A percentile compares a stretch with the other conserved stretches of the same genome.
phyloP scores from a whole-genome alignment of 1,140 invertebrate genomes.

The Drosophila prosaltans region DNA sequence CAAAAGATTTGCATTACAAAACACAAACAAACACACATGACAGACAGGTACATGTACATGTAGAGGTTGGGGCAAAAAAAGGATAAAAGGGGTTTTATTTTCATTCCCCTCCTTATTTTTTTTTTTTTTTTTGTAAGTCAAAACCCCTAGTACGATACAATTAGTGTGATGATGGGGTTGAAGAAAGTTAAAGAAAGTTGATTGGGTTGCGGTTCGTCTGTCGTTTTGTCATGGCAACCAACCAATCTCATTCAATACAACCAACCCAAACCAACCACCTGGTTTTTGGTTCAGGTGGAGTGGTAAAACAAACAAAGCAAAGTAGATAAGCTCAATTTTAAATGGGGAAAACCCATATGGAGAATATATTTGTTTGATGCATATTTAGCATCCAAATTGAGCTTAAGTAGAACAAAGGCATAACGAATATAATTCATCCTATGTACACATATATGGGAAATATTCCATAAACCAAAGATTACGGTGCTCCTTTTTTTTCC shows the following conservation, averaged over 20 bases:
- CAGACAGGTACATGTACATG: constrained; percentile 51
- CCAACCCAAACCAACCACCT: not conserved
- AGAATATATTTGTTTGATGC: constrained; percentile 12
- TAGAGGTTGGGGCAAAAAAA: not conserved
- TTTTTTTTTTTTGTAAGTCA: not conserved
- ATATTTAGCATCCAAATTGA: constrained; percentile 12
- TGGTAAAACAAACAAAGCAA: constrained; percentile 11
- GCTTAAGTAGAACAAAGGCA: constrained; percentile 4
- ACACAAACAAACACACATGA: constrained; percentile 42
- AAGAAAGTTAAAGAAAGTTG: constrained; percentile 46
- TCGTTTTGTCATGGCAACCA: constrained; percentile 46
- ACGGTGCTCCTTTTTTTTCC: no score
- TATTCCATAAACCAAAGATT: not conserved
- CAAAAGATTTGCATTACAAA: constrained; percentile 80
- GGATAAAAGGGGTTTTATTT: constrained; percentile 12
- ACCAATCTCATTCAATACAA: not conserved
- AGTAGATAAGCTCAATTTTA: constrained; percentile 17
- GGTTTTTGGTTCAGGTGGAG: not conserved
- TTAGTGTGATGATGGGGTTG: constrained; percentile 57
- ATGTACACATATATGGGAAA: not conserved
- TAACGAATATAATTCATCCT: constrained; percentile 6
- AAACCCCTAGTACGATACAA: constrained; percentile 43
- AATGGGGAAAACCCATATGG: constrained; percentile 11
- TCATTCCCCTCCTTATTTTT: not conserved
- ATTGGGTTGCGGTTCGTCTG: constrained; percentile 57